Percentiles rank a stretch among this genome's conserved stretches.
phyloP scores from a whole-genome alignment of 2,113 vertebrate species.

The Empidonax alnorum region DNA sequence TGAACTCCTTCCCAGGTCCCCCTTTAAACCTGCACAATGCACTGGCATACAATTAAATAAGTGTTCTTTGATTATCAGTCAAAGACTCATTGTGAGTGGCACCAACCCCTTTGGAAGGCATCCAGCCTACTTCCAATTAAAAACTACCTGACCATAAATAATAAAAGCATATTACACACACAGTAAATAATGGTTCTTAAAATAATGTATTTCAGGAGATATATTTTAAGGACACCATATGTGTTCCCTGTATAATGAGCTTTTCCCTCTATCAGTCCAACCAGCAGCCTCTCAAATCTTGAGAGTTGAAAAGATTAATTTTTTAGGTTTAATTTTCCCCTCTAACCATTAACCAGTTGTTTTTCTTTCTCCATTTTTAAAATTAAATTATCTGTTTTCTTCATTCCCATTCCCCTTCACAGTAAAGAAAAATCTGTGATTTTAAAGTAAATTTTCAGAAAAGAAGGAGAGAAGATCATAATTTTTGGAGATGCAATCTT shows the following conservation, averaged over 20 bases:
- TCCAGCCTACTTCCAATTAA: slow-evolving; percentile 66
- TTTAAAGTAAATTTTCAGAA: not conserved
- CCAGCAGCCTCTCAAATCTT: not conserved
- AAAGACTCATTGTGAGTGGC: not conserved
- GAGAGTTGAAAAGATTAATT: slow-evolving; percentile 10
- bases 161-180: slow-evolving; percentile 65
- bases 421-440: not conserved
- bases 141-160: slow-evolving; percentile 72
- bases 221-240: slow-evolving; percentile 58
- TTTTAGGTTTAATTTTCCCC: not conserved
- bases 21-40: not conserved
- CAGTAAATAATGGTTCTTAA: slow-evolving; percentile 71
- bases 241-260: slow-evolving; percentile 43
- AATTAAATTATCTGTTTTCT: not conserved
- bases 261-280: not conserved
- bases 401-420: not conserved
- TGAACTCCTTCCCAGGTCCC: not conserved
- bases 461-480: not conserved
- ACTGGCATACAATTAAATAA: not conserved
- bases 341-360: not conserved
- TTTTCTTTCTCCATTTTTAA: not conserved
- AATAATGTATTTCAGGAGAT: slow-evolving; percentile 54
- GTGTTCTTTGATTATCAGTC: not conserved
- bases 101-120: slow-evolving; percentile 49
- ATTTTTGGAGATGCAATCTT: not conserved